phyloP scores from a whole-genome alignment of 2,797 vertebrate species.

The Acanthornis magna region DNA sequence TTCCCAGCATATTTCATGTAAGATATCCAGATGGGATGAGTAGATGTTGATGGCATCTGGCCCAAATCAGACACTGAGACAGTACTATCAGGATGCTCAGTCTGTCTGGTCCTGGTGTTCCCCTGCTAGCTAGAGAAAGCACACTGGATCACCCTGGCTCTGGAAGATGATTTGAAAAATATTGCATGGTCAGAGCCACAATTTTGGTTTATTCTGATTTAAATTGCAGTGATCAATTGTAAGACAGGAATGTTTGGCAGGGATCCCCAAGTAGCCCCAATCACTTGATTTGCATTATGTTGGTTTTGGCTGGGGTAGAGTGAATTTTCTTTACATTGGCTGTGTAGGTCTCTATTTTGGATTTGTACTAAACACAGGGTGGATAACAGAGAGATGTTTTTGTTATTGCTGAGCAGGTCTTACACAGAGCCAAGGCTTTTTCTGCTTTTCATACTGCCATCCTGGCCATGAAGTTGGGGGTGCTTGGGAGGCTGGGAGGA shows the following conservation, averaged over 20 bases:
- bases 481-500: background rate
- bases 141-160: background rate
- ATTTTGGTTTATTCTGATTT: background rate
- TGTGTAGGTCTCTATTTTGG: background rate
- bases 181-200: background rate
- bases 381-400: background rate
- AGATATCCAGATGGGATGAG: background rate
- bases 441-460: rapidly evolving
- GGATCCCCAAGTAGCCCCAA: background rate
- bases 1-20: background rate
- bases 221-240: background rate
- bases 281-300: background rate
- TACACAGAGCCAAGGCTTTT: background rate
- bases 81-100: background rate
- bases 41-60: background rate
- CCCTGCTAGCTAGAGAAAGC: background rate
- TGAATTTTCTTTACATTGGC: background rate
- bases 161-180: background rate
- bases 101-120: background rate
- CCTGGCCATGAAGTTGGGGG: rapidly evolving
- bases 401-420: background rate
- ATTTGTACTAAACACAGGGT: background rate
- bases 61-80: background rate
- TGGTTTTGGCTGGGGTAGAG: background rate
- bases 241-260: background rate